Evolutionary conservation across 2,113 vertebrate genomes (phyloP).

Genomic region (Bothrops jararaca): DNA sequence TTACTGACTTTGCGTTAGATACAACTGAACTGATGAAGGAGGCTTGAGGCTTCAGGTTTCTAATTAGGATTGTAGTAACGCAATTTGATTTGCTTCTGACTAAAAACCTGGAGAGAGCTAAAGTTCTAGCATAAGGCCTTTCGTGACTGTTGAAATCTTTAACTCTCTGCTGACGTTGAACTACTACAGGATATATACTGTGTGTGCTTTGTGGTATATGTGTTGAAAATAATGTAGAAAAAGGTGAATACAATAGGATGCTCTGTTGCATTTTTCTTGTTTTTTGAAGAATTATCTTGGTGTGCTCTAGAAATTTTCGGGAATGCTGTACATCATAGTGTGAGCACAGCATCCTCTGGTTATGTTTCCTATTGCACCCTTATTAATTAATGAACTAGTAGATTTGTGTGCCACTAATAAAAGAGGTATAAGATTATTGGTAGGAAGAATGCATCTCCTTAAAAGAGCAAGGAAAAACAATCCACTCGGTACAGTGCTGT

Average conservation of each 20-base stretch:
- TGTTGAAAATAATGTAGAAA: neutral
- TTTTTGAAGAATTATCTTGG: neutral
- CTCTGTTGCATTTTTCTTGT: neutral
- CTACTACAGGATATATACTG: neutral
- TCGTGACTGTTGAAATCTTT: neutral
- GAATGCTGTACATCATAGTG: neutral
- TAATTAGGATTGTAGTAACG: neutral
- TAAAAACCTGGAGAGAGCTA: neutral
- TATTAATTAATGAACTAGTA: neutral
- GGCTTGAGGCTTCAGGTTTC: neutral
- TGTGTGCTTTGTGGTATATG: neutral
- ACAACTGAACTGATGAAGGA: too few species aligned
- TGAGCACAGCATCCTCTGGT: neutral
- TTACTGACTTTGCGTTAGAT: neutral
- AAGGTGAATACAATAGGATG: neutral
- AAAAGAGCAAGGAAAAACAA: neutral
- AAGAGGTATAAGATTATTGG: neutral
- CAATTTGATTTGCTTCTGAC: neutral
- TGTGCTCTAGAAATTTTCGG: neutral
- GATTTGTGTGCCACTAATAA: neutral
- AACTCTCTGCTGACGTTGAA: neutral
- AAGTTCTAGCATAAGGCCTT: neutral
- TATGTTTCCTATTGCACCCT: neutral
- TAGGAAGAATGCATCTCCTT: neutral
- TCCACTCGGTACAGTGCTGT: neutral